Conservation (phyloP, 2,113 vertebrate genomes). For the Hylia prasina region DNA sequence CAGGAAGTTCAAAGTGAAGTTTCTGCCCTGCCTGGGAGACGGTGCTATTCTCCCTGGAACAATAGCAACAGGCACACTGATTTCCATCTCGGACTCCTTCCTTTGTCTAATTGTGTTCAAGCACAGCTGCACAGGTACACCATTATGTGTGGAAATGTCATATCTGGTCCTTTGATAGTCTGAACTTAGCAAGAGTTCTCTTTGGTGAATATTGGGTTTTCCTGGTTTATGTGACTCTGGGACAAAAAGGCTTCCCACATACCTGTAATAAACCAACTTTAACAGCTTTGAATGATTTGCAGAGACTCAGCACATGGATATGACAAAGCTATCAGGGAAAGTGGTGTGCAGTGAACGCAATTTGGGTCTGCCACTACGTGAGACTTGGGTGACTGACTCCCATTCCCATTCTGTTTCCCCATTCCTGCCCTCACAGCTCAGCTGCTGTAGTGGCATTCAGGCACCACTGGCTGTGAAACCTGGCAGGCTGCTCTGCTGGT, state of each 20-base stretch:
- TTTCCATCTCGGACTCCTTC: not conserved
- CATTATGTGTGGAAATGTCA: not conserved
- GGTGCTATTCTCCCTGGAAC: not conserved
- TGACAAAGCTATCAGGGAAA: not conserved
- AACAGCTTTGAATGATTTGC: not conserved
- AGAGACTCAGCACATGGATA: not conserved
- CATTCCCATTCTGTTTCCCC: not conserved
- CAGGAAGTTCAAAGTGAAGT: conserved; percentile 40
- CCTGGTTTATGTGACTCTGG: not conserved
- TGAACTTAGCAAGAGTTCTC: not conserved
- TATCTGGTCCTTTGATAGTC: not conserved
- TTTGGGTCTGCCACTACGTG: too few species aligned
- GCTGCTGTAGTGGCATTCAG: not conserved
- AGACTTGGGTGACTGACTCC: not conserved
- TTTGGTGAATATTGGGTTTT: not conserved
- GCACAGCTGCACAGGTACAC: not conserved
- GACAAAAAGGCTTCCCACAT: not conserved
- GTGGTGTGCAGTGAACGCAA: not conserved
- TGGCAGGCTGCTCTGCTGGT: not conserved
- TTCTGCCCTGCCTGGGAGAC: not conserved
- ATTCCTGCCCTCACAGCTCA: not conserved
- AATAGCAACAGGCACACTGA: not conserved
- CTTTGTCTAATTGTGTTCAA: not conserved
- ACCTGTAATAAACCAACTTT: not conserved
- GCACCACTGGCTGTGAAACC: not conserved